Conservation (phyloP, 37 sponge, comb jelly and placozoan genomes). For the Lycopodina hypogea region DNA sequence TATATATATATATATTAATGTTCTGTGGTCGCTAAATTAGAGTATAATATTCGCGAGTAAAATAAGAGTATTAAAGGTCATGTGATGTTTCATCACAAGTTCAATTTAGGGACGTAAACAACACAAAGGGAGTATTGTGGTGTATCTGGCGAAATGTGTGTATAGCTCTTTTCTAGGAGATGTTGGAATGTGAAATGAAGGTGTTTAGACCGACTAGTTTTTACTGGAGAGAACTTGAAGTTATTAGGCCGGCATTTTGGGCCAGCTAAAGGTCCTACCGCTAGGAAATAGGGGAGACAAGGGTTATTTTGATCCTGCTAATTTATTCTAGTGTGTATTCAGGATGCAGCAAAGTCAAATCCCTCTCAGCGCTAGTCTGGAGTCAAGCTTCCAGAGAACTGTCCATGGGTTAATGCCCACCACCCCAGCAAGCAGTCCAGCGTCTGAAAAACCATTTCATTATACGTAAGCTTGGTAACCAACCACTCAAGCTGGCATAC, state of each 20-base stretch:
- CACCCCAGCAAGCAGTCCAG: constrained; percentile 9
- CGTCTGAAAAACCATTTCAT: constrained; percentile 75
- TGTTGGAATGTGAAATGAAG: not conserved
- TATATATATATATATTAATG: no score
- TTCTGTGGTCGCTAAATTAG: no score
- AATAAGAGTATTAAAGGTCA: not conserved
- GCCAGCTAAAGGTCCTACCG: not conserved
- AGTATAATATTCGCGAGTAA: no score
- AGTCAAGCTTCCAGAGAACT: constrained; percentile 18
- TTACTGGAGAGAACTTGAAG: not conserved
- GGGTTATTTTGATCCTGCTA: no score
- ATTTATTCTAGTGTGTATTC: no score
- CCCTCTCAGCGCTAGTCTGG: constrained; percentile 14
- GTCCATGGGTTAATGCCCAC: not conserved
- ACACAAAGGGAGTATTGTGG: not conserved
- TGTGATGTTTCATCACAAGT: not conserved
- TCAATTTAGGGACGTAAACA: not conserved
- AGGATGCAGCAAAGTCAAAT: constrained; percentile 5
- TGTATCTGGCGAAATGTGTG: not conserved
- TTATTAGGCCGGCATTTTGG: not conserved
- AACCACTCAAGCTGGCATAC: not conserved
- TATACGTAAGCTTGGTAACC: constrained; percentile 64
- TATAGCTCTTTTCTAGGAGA: not conserved
- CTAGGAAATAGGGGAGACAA: not conserved
- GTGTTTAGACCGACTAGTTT: not conserved